Evolutionary conservation across 2,888 invertebrate species (phyloP), one percentile per base, ranked within the genome.

Genomic region (Synanthedon vespiformis): DNA sequence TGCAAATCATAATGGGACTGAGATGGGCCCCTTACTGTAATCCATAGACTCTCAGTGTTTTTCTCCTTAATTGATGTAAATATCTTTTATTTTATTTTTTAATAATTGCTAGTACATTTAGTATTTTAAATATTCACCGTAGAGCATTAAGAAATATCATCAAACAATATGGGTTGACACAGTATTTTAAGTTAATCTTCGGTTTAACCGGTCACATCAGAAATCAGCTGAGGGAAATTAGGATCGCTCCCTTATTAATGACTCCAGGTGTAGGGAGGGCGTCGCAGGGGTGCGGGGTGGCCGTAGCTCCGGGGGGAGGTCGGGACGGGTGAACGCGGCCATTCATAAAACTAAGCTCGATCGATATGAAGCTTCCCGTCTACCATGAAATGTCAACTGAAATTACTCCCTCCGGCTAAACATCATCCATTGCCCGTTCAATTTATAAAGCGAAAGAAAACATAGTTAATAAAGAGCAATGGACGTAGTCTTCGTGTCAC

Each of bases 301-400:
- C 54, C 49, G 40, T 52, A 57, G 51, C 53, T 57, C 22, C 55
- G 55, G 53, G 48, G 34, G 56, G 54, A 55, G 51, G 61, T 59
- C 55, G 56, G 40, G 55, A 59, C 55, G 58, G 62, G 58, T 61
- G 61, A 61, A 63, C 60, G 61, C 68, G 65, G 70, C 81, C 85
- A 85, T 85, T 85, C 84, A 84, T 82, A 82, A 83, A 82, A 82
- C 77, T 77, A 69, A 74, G 69, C 60, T 57, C 71, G 83, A 83
- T 85, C 85, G 79, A 85, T 85, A 84, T 68, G 65, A 68, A 71
- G 67, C 68, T 68, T 67, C 69, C 66, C 69, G 65, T 69, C 41
- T 67, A 68, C 61, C 62, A 55, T 50, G 59, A 64, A 60, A 58
- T 61, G 60, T 59, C 61, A 58, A 55, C 56, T 51, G 55, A 57